Evolutionary conservation across 1,140 invertebrate species (phyloP).

Genomic region (Tribolium madens): DNA sequence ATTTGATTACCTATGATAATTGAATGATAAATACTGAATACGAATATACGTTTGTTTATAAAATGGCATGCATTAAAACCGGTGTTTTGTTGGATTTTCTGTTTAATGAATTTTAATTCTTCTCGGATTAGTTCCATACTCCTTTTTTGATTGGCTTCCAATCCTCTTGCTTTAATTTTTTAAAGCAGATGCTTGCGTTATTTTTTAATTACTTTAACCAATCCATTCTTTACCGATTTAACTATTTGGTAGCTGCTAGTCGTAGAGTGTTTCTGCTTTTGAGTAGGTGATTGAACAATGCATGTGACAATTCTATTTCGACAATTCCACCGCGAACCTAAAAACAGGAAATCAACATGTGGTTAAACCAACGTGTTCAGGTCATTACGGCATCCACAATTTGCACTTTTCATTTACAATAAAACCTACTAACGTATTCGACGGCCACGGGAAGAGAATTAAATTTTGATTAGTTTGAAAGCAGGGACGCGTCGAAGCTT

Average conservation of each 20-base stretch:
- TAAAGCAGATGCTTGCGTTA: no score
- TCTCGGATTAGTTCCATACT: not conserved
- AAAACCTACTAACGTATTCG: not conserved
- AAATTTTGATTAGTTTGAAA: conserved; percentile 36
- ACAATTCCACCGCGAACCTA: not conserved
- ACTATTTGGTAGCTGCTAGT: no score
- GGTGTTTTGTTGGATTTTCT: not conserved
- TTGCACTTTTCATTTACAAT: conserved; percentile 20
- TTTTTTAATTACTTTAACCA: no score
- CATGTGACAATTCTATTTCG: not conserved
- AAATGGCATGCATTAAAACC: not conserved
- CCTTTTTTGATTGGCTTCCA: not conserved
- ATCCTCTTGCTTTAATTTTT: not conserved
- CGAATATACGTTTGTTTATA: no score
- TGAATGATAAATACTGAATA: no score
- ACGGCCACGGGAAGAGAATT: conserved; percentile 8
- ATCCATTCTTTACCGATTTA: no score
- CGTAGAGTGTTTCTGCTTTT: no score
- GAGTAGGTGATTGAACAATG: not conserved
- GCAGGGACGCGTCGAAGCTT: not conserved
- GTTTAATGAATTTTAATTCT: conserved; percentile 9
- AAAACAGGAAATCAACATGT: conserved; percentile 21
- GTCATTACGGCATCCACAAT: conserved; percentile 2
- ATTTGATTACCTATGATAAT: no score
- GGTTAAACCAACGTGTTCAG: not conserved